Percentiles rank a stretch among this genome's conserved stretches.
These are phyloP conservation scores for Spea bombifrons DNA, from an alignment of 2,113 vertebrate species.

Conservation along the genomic window DNA sequence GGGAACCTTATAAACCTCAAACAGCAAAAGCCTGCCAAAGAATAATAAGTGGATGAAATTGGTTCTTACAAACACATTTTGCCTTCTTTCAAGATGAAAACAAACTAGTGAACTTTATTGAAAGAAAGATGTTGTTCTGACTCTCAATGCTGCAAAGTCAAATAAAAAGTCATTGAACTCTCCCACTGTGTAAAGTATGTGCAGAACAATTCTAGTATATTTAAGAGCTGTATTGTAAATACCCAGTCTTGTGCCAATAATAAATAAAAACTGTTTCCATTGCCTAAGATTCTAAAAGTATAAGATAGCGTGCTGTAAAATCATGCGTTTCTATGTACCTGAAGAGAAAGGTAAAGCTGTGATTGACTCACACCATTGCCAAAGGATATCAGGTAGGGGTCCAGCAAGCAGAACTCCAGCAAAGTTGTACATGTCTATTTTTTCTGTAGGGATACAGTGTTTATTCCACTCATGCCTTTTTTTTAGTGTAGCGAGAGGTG, in stretches of 20 bases:
- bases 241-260: conserved; percentile 21
- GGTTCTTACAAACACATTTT: conserved; percentile 51
- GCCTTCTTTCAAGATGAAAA: conserved; percentile 49
- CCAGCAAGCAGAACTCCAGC: neutral
- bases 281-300: neutral
- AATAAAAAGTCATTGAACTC: conserved; percentile 45
- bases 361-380: neutral
- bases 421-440: neutral
- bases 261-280: conserved; percentile 16
- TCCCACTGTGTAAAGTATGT: conserved; percentile 36
- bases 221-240: conserved; percentile 32
- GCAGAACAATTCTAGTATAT: conserved; percentile 35
- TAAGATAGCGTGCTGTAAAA: neutral
- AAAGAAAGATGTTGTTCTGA: conserved; percentile 32
- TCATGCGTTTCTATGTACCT: neutral
- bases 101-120: conserved; percentile 50
- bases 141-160: conserved; percentile 36
- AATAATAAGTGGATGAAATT: conserved; percentile 45
- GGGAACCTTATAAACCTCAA: conserved; percentile 51
- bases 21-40: conserved; percentile 48
- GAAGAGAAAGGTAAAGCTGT: neutral
- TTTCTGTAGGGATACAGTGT: neutral
- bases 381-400: neutral
- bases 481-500: too few species aligned
- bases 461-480: too few species aligned